Percentiles rank a stretch among this genome's conserved stretches.
Conservation (phyloP, 2,888 invertebrate species). For the Lycocerus yunnanus region DNA sequence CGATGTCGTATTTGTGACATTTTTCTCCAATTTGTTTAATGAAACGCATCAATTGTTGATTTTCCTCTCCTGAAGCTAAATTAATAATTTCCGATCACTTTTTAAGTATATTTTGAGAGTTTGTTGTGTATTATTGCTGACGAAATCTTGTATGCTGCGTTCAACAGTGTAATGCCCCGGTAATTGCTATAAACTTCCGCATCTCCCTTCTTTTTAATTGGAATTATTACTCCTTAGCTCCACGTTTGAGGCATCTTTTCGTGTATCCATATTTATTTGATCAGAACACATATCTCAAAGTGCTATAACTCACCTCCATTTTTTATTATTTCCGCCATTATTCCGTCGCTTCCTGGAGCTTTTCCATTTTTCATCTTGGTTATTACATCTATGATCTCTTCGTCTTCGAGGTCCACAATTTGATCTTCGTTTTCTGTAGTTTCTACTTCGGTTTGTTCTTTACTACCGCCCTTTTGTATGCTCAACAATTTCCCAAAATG, state of each 20-base stretch:
- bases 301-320: background rate
- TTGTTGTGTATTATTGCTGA: background rate
- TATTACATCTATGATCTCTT: constrained; percentile 5
- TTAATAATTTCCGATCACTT: background rate
- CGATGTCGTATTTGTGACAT: too few relatives aligned
- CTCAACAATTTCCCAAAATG: too few relatives aligned
- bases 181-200: too few relatives aligned
- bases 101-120: background rate
- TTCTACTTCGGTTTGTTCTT: too few relatives aligned
- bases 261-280: background rate
- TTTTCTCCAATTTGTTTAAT: too few relatives aligned
- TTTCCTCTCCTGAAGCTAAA: background rate
- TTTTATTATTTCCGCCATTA: background rate
- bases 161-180: background rate
- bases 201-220: background rate
- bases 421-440: too few relatives aligned
- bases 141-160: background rate
- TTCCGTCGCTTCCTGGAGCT: background rate
- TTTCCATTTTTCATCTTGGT: constrained; percentile 1
- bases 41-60: background rate
- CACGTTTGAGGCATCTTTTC: background rate
- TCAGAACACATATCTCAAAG: too few relatives aligned
- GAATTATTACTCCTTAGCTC: background rate
- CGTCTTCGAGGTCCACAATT: too few relatives aligned
- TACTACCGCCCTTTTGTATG: too few relatives aligned